phyloP scores from a whole-genome alignment of 2,797 vertebrate species.

The Cyprinodon diabolis region DNA sequence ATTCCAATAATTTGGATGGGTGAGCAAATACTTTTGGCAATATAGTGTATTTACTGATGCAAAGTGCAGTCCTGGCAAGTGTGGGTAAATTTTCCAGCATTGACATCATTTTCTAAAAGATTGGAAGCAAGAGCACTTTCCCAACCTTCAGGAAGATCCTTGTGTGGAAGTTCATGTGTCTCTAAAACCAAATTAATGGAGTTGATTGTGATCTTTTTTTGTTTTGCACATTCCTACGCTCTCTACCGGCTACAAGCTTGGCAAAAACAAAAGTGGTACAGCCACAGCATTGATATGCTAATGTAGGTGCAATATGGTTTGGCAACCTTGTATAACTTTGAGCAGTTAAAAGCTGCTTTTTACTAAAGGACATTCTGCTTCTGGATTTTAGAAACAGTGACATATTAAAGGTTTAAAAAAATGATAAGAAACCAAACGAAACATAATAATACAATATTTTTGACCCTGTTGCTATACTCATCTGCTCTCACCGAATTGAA shows the following conservation, averaged over 20 bases:
- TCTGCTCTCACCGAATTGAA: background rate
- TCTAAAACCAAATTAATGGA: conserved; percentile 25
- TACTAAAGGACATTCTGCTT: conserved; percentile 25
- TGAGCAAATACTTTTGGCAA: too few species aligned
- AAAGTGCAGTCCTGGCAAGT: conserved; percentile 17
- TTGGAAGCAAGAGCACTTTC: conserved; percentile 26
- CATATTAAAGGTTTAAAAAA: background rate
- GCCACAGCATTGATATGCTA: conserved; percentile 65
- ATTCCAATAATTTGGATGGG: too few species aligned
- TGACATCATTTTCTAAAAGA: conserved; percentile 49
- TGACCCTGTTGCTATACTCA: background rate
- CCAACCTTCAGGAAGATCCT: conserved; percentile 6
- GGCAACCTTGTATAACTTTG: conserved; percentile 36
- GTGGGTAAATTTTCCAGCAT: conserved; percentile 17
- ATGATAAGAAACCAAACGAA: background rate
- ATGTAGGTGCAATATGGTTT: conserved; percentile 55
- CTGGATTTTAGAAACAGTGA: conserved; percentile 18
- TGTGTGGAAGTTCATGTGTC: conserved; percentile 9
- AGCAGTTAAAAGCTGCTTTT: conserved; percentile 36
- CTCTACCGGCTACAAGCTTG: conserved; percentile 40
- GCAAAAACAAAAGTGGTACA: conserved; percentile 54
- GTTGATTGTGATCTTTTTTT: conserved; percentile 27
- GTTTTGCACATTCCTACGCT: conserved; percentile 27
- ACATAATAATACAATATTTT: background rate
- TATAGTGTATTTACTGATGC: conserved; percentile 51